Percentiles rank a stretch among this genome's conserved stretches.
Conservation (phyloP, 2,888 invertebrate genomes). For the Steromphala cineraria region DNA sequence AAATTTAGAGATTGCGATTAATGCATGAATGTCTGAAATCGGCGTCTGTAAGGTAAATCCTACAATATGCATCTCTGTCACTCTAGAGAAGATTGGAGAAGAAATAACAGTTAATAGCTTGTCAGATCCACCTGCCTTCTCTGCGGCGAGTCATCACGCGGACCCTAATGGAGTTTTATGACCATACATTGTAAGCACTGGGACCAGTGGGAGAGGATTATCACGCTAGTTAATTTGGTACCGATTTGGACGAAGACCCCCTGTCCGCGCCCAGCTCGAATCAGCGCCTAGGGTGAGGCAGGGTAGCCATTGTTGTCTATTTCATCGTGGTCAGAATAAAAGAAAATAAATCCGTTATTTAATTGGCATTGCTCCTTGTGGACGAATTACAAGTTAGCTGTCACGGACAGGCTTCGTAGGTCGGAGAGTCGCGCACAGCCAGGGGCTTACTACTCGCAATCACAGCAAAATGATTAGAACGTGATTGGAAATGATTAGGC, state of each 20-base stretch:
- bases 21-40: not conserved
- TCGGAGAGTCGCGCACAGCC: no score
- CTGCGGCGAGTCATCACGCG: not conserved
- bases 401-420: not conserved
- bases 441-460: no score
- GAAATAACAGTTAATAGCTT: slow-evolving; percentile 13
- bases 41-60: not conserved
- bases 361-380: slow-evolving; percentile 15
- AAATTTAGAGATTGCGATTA: not conserved
- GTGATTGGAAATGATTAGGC: no score
- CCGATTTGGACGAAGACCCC: not conserved
- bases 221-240: not conserved
- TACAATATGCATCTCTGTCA: not conserved
- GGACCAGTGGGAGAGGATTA: not conserved
- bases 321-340: slow-evolving; percentile 11
- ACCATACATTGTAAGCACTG: slow-evolving; percentile 4
- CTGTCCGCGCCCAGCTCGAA: not conserved
- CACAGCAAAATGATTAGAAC: no score
- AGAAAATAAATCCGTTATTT: slow-evolving; percentile 18
- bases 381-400: slow-evolving; percentile 7
- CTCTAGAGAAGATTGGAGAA: not conserved
- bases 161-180: slow-evolving; percentile 9
- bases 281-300: not conserved
- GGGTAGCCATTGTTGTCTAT: not conserved
- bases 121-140: not conserved